Conservation (phyloP, 2,797 vertebrate genomes). For the Syngnathus rostellatus region DNA sequence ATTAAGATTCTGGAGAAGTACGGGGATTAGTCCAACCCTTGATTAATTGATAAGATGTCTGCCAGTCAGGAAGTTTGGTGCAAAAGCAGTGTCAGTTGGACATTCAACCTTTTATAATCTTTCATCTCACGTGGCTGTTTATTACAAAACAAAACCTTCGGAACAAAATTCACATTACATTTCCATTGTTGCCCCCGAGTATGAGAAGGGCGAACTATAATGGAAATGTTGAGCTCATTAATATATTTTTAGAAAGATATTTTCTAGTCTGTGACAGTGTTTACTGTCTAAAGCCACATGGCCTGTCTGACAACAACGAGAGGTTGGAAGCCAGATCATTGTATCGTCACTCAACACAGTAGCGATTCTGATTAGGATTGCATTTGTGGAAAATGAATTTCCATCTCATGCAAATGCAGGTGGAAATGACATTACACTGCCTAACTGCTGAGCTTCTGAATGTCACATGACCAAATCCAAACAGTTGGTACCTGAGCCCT, state of each 20-base stretch:
- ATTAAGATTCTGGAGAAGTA: background rate
- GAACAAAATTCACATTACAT: background rate
- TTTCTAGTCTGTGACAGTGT: background rate
- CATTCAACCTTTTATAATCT: background rate
- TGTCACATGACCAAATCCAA: too few species aligned
- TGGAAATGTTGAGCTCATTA: background rate
- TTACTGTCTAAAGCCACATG: background rate
- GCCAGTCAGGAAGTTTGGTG: background rate
- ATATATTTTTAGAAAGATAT: conserved; percentile 1
- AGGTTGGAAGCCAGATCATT: background rate
- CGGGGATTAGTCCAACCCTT: background rate
- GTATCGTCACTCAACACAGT: too few species aligned
- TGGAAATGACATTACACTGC: too few species aligned
- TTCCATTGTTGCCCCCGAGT: background rate
- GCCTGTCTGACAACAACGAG: background rate
- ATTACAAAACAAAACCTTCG: background rate
- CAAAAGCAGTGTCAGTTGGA: background rate
- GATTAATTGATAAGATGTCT: background rate
- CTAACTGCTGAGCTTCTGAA: too few species aligned
- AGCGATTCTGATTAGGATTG: too few species aligned
- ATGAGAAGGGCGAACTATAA: background rate
- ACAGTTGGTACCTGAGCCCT: too few species aligned
- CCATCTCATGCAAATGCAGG: too few species aligned
- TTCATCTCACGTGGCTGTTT: background rate
- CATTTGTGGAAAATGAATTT: too few species aligned